Evolutionary conservation across 2,113 vertebrate species (phyloP).

Genomic region (Odontophorus gujanensis): DNA sequence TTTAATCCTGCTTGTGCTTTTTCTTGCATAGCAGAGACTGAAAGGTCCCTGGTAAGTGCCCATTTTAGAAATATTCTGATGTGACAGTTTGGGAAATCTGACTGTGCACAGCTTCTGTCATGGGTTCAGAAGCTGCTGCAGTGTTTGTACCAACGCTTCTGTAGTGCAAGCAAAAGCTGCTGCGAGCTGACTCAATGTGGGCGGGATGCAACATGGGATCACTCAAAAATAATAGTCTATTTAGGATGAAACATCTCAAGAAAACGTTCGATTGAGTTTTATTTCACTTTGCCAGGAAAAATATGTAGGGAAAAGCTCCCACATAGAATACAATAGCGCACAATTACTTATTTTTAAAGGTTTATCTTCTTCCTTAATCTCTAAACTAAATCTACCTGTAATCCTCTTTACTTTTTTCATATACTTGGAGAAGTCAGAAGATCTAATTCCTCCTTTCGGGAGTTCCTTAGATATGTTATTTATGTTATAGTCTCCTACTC

Average conservation of each 20-base stretch:
- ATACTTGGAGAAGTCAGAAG: neutral
- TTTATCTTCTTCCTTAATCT: neutral
- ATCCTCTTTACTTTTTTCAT: neutral
- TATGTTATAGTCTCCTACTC: fast-evolving
- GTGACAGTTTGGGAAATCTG: neutral
- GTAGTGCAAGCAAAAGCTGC: neutral
- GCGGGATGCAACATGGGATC: neutral
- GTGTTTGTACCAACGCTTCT: neutral
- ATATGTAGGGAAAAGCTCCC: neutral
- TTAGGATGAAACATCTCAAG: neutral
- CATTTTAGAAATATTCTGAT: neutral
- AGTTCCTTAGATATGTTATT: neutral
- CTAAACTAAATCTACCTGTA: neutral
- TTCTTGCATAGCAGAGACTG: neutral
- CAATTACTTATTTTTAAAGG: neutral
- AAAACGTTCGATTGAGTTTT: neutral
- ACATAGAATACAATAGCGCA: fast-evolving
- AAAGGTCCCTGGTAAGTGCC: neutral
- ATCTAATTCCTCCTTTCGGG: neutral
- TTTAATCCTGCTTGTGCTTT: neutral
- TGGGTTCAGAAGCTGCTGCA: neutral
- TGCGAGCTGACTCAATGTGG: neutral
- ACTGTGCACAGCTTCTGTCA: neutral
- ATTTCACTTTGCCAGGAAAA: neutral
- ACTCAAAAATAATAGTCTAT: neutral